phyloP scores from a whole-genome alignment of 2,888 invertebrate genomes.

The Diplolepis rosae region DNA sequence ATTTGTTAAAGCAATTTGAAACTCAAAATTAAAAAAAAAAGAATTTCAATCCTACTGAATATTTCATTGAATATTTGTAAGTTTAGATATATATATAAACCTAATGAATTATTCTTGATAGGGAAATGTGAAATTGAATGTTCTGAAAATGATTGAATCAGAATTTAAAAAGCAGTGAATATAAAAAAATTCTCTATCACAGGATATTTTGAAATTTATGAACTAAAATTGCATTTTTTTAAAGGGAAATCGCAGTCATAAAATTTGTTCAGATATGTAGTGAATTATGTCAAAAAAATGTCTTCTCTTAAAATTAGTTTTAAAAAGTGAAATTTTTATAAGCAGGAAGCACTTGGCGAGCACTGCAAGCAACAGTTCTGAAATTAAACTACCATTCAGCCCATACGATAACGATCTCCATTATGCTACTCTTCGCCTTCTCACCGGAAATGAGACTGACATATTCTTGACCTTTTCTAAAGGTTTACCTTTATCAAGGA shows the following conservation, averaged over 20 bases:
- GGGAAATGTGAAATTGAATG: too few species aligned
- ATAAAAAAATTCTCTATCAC: too few species aligned
- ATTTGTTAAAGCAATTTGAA: too few species aligned
- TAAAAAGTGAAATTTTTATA: neutral
- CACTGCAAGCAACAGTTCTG: constrained; percentile 54
- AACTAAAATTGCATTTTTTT: neutral
- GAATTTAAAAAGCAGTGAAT: too few species aligned
- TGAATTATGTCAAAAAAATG: neutral
- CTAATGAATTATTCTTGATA: too few species aligned
- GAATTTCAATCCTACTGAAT: too few species aligned
- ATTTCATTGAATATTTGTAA: too few species aligned
- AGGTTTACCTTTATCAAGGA: neutral
- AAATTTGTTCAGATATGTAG: neutral
- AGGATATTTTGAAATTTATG: neutral
- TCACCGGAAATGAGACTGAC: constrained; percentile 57
- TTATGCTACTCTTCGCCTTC: constrained; percentile 59
- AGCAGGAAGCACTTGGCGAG: constrained; percentile 49
- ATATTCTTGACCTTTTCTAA: constrained; percentile 49
- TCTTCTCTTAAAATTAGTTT: neutral
- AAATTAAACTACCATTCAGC: constrained; percentile 55
- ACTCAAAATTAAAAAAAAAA: too few species aligned
- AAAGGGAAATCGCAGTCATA: neutral
- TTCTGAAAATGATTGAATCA: too few species aligned
- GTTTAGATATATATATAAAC: too few species aligned
- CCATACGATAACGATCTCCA: constrained; percentile 61